phyloP scores from a whole-genome alignment of 2,113 vertebrate genomes.

The Scolopax mira region DNA sequence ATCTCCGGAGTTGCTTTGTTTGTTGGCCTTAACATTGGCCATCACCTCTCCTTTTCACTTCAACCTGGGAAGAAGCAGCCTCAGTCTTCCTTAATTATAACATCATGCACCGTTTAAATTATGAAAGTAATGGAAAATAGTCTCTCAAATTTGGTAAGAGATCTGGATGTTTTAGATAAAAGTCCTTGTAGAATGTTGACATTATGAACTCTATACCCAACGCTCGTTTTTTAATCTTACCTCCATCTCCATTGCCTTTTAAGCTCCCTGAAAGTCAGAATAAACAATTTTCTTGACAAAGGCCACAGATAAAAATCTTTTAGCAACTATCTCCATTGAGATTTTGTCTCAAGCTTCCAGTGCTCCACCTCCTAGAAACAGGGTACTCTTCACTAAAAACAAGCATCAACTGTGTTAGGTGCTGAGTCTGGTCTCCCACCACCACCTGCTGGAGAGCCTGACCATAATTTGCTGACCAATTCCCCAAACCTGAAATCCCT shows the following conservation, averaged over 20 bases:
- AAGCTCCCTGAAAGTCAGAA: not conserved
- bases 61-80: not conserved
- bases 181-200: not conserved
- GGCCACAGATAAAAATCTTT: not conserved
- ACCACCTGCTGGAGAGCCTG: accelerated
- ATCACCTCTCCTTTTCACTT: not conserved
- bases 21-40: not conserved
- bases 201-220: not conserved
- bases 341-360: not conserved
- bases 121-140: not conserved
- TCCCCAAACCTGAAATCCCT: not conserved
- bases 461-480: not conserved
- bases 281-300: not conserved
- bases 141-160: not conserved
- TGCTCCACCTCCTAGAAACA: not conserved
- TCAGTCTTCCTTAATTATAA: not conserved
- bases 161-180: not conserved
- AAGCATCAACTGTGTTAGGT: accelerated
- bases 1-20: not conserved
- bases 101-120: not conserved
- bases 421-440: not conserved
- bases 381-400: not conserved
- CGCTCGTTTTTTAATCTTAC: not conserved
- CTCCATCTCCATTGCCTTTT: not conserved
- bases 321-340: not conserved